Base-by-base conservation (phyloP, 37 sponge, comb jelly and placozoan species). In the Crambe crambe region DNA sequence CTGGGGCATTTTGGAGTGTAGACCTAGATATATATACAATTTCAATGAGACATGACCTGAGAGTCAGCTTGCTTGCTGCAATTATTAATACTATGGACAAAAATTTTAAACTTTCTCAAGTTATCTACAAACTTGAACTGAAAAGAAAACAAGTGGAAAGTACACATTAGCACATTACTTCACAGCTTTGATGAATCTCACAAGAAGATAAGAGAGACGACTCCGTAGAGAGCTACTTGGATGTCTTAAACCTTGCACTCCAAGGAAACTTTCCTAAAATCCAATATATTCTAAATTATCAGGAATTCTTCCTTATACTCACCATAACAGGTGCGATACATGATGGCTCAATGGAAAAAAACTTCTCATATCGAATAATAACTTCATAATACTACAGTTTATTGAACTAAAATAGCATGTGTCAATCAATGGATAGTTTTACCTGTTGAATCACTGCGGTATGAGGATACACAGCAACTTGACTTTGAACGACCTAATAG, bases 331-430 rank as follows among this genome's bases (percentile, higher is more conserved):
- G 67, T 12, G 85, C 83, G 2, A 96, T 75, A 47, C 77, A 87
- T 20, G 76, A 41, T 17, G 89, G 41, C 40, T 87, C 67, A 18
- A 85, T 1, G 12, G 22, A 27, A 37, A 96, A 90, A 83, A 91
- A 94, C 80, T 91, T 94, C 40, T 94, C 97, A 79, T 90, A 93
- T 42, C 97, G 42, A 27, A 94, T 89, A 20, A 96, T 66, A 5
- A 73, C 78, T 71, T 96, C 97, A 72, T 94, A 90, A 77, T 80
- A 96, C 97, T 91, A 36, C 64, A 66, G 17, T 10, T 38, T 30
- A 34, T 6, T 21, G 30, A 36, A 32, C 8, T 21, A 37, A 21
- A 15, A 47, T 22, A 26, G 17, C 61, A 26, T 22, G 25, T 60
- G 17, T 6, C 17, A 25, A 22, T 60, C 17, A 25, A n/a, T 20